phyloP scores from a whole-genome alignment of 1,140 invertebrate genomes.

The Diorhabda elongata region DNA sequence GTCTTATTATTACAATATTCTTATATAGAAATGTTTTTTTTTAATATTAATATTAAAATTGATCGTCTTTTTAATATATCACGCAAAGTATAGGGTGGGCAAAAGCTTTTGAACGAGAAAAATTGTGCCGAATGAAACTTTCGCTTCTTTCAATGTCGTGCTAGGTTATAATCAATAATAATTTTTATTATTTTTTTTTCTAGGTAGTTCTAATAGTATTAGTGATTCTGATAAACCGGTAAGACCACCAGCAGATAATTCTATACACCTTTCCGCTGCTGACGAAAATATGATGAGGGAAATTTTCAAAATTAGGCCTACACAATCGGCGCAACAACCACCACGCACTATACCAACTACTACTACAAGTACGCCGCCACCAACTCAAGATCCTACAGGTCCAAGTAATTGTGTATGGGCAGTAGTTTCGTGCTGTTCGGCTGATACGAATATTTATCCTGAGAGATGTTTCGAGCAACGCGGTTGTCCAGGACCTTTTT shows the following conservation, averaged over 20 bases:
- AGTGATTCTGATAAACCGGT: conserved; percentile 18
- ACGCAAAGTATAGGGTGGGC: too few species aligned
- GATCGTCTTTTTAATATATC: too few species aligned
- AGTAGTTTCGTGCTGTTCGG: conserved; percentile 62
- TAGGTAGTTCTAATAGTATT: too few species aligned
- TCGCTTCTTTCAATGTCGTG: too few species aligned
- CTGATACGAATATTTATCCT: conserved; percentile 40
- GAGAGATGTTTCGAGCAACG: conserved; percentile 62
- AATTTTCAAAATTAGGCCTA: background rate
- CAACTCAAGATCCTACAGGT: conserved; percentile 20
- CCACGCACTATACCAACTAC: background rate
- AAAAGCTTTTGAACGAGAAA: too few species aligned
- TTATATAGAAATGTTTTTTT: too few species aligned
- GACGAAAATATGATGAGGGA: conserved; percentile 14
- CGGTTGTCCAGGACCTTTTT: conserved; percentile 60
- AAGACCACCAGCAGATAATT: conserved; percentile 25
- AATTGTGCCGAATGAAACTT: too few species aligned
- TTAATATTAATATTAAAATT: too few species aligned
- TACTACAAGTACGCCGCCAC: conserved; percentile 6
- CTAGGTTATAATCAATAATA: too few species aligned
- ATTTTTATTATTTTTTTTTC: too few species aligned
- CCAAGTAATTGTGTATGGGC: conserved; percentile 59
- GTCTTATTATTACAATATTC: too few species aligned
- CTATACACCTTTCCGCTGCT: conserved; percentile 39
- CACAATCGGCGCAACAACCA: background rate